Evolutionary conservation across 2,888 invertebrate species (phyloP).

Genomic region (Melikaiella ostensackeni): DNA sequence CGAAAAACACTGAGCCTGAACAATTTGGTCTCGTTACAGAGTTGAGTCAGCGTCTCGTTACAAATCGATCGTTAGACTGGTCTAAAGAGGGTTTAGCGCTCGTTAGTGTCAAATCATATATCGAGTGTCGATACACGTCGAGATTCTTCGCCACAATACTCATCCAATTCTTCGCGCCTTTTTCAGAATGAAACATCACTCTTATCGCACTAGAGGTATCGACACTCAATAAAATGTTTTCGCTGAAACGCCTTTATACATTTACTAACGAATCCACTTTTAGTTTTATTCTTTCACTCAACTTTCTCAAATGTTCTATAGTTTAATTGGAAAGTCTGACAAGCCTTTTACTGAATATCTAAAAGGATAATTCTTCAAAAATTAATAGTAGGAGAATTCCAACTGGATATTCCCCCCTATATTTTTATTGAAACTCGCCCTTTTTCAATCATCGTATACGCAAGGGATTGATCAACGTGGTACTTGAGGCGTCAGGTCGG

Average conservation of each 20-base stretch:
- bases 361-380: neutral
- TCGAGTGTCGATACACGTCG: slow-evolving; percentile 57
- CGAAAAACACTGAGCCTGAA: slow-evolving; percentile 57
- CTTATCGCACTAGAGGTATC: slow-evolving; percentile 1
- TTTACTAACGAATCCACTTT: neutral
- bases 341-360: too few relatives aligned
- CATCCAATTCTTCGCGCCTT: neutral
- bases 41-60: slow-evolving; percentile 62
- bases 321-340: neutral
- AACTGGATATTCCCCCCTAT: too few relatives aligned
- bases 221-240: slow-evolving; percentile 9
- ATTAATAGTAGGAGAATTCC: neutral
- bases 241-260: neutral
- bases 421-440: neutral
- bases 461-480: neutral
- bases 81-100: slow-evolving; percentile 61
- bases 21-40: slow-evolving; percentile 62
- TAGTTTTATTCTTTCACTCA: neutral
- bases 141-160: slow-evolving; percentile 8
- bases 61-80: slow-evolving; percentile 59
- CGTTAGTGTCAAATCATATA: slow-evolving; percentile 66
- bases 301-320: neutral
- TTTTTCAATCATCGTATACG: neutral
- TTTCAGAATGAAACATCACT: neutral
- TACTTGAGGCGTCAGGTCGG: neutral